Evolutionary conservation across 2,113 vertebrate species (phyloP).

Genomic region (Notothenia rossii): DNA sequence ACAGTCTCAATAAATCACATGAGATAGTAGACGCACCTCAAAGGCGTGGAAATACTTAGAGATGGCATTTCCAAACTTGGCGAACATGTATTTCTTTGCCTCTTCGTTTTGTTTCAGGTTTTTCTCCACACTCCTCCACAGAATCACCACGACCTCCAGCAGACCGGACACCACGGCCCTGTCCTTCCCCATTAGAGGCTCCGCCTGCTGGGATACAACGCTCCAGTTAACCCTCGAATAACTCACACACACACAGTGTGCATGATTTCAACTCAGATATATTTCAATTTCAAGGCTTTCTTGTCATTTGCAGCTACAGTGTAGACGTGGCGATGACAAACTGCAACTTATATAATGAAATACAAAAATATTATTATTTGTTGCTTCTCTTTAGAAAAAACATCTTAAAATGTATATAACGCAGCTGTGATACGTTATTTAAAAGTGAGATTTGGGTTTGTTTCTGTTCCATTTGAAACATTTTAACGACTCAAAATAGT

Average conservation of each 20-base stretch:
- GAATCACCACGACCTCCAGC: conserved; percentile 91
- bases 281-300: too few species aligned
- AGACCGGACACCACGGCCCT: conserved; percentile 86
- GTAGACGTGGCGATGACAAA: too few species aligned
- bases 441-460: too few species aligned
- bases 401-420: too few species aligned
- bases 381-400: too few species aligned
- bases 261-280: background rate
- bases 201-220: conserved; percentile 74
- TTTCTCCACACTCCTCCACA: conserved; percentile 93
- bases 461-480: too few species aligned
- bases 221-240: too few species aligned
- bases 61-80: conserved; percentile 90
- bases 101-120: conserved; percentile 88
- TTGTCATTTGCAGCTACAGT: too few species aligned
- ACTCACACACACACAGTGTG: background rate
- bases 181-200: conserved; percentile 84
- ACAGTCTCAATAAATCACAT: background rate
- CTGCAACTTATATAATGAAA: too few species aligned
- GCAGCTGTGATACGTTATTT: too few species aligned
- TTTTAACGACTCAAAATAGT: too few species aligned
- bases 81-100: conserved; percentile 84
- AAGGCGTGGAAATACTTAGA: conserved; percentile 92
- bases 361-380: too few species aligned
- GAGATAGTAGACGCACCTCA: conserved; percentile 80